Conservation (phyloP, 2,113 vertebrate genomes). For the Epinephelus moara region DNA sequence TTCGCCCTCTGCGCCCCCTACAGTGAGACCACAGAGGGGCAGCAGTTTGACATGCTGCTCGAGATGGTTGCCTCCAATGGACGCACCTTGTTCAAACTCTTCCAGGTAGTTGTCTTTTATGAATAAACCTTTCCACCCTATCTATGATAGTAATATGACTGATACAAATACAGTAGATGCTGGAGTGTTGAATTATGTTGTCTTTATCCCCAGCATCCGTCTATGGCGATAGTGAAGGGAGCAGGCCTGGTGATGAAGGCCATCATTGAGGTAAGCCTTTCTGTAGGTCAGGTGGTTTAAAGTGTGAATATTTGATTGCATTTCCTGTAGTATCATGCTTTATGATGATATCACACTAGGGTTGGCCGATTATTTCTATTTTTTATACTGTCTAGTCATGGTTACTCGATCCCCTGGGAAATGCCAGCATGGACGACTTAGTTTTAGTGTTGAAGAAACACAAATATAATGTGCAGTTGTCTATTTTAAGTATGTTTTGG, state of each 20-base stretch:
- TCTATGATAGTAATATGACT: neutral
- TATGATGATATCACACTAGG: neutral
- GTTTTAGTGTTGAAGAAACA: too few species aligned
- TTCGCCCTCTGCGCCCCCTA: conserved; percentile 99
- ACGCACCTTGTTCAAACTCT: conserved; percentile 97
- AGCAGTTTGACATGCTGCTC: conserved; percentile 99
- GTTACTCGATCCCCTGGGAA: too few species aligned
- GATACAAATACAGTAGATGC: neutral
- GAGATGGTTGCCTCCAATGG: conserved; percentile 98
- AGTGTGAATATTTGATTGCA: neutral
- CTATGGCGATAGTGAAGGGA: conserved; percentile 99
- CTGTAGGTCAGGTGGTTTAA: neutral
- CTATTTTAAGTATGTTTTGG: too few species aligned
- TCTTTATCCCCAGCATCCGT: conserved; percentile 90
- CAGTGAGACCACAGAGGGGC: conserved; percentile 98
- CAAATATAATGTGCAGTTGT: too few species aligned
- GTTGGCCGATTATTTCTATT: too few species aligned
- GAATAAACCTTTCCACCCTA: neutral
- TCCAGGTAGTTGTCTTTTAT: conserved; percentile 87
- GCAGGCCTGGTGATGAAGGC: conserved; percentile 99
- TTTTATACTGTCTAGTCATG: too few species aligned
- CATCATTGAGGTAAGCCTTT: conserved; percentile 94
- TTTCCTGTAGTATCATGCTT: neutral
- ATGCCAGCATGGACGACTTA: too few species aligned
- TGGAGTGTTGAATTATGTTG: conserved; percentile 1